These are phyloP conservation scores for Metaphire vulgaris DNA, from an alignment of 1,140 invertebrate species.

Conservation along the genomic window DNA sequence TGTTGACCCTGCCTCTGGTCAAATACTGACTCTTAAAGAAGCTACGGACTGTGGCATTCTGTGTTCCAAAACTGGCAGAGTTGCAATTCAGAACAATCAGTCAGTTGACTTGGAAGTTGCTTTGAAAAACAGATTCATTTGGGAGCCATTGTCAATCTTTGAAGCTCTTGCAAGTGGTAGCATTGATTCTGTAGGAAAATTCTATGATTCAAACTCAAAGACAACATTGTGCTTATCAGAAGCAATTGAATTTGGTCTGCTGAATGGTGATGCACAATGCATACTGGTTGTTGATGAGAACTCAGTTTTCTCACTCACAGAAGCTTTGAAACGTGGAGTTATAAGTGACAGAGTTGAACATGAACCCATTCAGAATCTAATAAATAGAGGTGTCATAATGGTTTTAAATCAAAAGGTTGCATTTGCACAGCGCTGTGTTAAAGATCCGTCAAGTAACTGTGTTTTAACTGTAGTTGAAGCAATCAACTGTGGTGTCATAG, in stretches of 20 bases:
- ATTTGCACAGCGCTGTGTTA: not conserved
- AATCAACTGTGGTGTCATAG: not conserved
- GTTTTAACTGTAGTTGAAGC: not conserved
- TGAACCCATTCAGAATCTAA: not conserved
- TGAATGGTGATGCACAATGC: not conserved
- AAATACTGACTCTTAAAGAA: not conserved
- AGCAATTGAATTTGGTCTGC: not conserved
- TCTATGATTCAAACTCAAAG: not conserved
- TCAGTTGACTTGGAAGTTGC: not conserved
- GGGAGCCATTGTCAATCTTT: not conserved
- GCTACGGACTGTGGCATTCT: not conserved
- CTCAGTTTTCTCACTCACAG: not conserved
- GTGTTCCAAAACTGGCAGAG: not conserved
- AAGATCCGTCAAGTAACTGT: not conserved
- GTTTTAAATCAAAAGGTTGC: not conserved
- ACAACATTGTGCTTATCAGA: not conserved
- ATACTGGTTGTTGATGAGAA: not conserved
- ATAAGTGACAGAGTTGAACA: not conserved
- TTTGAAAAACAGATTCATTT: not conserved
- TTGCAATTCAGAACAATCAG: not conserved
- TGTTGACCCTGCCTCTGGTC: not conserved
- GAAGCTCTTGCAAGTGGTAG: not conserved
- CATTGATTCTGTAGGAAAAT: not conserved
- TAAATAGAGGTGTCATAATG: not conserved
- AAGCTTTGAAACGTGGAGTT: not conserved